A percentile compares a stretch with the other conserved stretches of the same genome.
Evolutionary conservation across 2,888 invertebrate species (phyloP).

Genomic region (Cheilosia variabilis): DNA sequence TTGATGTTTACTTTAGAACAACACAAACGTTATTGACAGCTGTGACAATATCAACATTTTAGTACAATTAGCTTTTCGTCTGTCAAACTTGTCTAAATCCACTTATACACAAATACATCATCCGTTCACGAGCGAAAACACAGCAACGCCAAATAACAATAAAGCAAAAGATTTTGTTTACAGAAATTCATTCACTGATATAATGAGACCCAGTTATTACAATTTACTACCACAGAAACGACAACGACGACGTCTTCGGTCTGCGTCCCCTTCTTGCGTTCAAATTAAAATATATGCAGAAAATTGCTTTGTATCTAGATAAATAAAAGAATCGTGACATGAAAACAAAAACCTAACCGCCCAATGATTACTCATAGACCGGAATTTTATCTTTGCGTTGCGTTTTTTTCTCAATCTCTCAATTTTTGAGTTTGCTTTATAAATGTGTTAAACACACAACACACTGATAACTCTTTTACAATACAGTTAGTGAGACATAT

Average conservation of each 20-base stretch:
- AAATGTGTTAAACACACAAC: constrained; percentile 27
- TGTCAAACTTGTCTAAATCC: constrained; percentile 6
- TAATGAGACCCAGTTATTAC: constrained; percentile 24
- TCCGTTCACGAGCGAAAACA: constrained; percentile 12
- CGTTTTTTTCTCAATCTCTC: constrained; percentile 3
- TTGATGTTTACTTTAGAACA: neutral
- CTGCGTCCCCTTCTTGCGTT: constrained; percentile 16
- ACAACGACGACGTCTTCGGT: neutral
- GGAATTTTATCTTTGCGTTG: constrained; percentile 62
- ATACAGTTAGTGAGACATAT: neutral
- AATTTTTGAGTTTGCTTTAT: constrained; percentile 4
- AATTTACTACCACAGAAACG: constrained; percentile 5
- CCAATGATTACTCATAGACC: constrained; percentile 71
- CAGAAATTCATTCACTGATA: constrained; percentile 24
- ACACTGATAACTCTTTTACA: constrained; percentile 17
- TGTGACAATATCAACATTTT: constrained; percentile 7
- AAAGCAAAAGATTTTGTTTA: constrained; percentile 5
- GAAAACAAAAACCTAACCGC: constrained; percentile 57
- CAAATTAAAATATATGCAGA: constrained; percentile 65
- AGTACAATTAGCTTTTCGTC: neutral
- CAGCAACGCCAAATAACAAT: constrained; percentile 1
- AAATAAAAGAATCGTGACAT: constrained; percentile 61
- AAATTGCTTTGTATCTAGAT: constrained; percentile 62
- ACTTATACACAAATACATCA: neutral
- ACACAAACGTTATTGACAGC: neutral